Conservation (phyloP, 1,140 invertebrate genomes). For the Drosophila teissieri region DNA sequence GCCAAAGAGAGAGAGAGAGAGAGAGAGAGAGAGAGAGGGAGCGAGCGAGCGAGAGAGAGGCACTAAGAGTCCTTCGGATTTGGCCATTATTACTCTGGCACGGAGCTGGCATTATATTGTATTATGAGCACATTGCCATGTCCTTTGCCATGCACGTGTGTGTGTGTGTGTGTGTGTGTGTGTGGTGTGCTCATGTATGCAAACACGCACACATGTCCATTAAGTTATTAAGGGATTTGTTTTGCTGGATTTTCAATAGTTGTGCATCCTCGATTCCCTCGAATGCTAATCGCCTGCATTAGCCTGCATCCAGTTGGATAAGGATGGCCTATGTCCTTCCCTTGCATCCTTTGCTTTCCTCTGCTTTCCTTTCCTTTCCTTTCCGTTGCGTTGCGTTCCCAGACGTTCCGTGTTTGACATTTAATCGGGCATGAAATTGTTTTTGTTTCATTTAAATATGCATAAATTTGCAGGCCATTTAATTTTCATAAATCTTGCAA, state of each 20-base stretch:
- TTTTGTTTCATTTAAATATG: conserved; percentile 73
- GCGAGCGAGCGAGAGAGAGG: neutral
- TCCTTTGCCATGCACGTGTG: neutral
- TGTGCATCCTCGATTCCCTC: conserved; percentile 36
- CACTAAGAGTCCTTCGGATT: conserved; percentile 46
- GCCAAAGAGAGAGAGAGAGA: neutral
- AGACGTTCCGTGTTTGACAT: conserved; percentile 51
- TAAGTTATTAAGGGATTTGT: conserved; percentile 82
- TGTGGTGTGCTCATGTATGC: conserved; percentile 38
- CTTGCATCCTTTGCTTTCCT: no score
- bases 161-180: neutral
- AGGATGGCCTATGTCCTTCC: conserved; percentile 12
- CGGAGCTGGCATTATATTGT: conserved; percentile 53
- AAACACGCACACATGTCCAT: conserved; percentile 74
- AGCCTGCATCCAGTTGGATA: conserved; percentile 31
- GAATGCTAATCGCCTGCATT: conserved; percentile 53
- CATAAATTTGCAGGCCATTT: conserved; percentile 65
- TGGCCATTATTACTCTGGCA: conserved; percentile 65
- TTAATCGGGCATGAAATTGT: conserved; percentile 52
- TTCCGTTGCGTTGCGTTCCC: neutral
- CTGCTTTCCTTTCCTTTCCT: no score
- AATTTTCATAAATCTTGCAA: conserved; percentile 50
- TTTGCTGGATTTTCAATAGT: conserved; percentile 62
- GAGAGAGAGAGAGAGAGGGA: neutral
- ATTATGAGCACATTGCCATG: conserved; percentile 33